Conservation (phyloP, 2,113 vertebrate species). For the Pycnonotus jocosus region DNA sequence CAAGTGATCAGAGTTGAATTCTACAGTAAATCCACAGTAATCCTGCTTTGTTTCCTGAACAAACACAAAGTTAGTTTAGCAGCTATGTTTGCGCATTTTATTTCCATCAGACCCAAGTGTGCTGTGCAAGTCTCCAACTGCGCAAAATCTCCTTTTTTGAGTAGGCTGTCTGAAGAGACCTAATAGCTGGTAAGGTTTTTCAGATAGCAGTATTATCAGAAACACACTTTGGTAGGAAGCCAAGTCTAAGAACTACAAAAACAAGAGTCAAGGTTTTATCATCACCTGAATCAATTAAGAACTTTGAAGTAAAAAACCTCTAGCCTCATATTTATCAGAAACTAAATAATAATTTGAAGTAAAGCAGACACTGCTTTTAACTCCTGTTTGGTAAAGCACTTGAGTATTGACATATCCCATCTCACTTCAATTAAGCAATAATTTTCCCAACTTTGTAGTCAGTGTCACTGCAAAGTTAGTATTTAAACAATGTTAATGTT, state of each 20-base stretch:
- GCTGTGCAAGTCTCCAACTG: neutral
- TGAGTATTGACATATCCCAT: neutral
- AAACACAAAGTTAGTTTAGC: neutral
- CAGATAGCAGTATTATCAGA: neutral
- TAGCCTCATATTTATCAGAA: neutral
- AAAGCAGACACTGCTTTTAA: neutral
- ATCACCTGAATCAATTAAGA: neutral
- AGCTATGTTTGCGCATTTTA: neutral
- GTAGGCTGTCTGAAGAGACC: neutral
- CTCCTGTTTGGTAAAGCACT: neutral
- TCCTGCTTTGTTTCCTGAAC: neutral
- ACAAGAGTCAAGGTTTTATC: neutral
- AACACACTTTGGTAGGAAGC: neutral
- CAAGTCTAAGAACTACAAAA: neutral
- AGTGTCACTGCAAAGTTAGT: neutral
- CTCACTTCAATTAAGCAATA: neutral
- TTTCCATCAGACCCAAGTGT: neutral
- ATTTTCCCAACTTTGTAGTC: neutral
- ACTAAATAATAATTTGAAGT: neutral
- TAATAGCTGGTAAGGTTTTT: neutral
- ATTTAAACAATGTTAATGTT: constrained; percentile 9
- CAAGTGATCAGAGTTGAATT: neutral
- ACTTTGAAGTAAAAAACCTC: neutral
- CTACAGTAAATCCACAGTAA: neutral
- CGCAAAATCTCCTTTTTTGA: neutral